phyloP scores from a whole-genome alignment of 2,797 vertebrate genomes.

The Borostomias antarcticus region DNA sequence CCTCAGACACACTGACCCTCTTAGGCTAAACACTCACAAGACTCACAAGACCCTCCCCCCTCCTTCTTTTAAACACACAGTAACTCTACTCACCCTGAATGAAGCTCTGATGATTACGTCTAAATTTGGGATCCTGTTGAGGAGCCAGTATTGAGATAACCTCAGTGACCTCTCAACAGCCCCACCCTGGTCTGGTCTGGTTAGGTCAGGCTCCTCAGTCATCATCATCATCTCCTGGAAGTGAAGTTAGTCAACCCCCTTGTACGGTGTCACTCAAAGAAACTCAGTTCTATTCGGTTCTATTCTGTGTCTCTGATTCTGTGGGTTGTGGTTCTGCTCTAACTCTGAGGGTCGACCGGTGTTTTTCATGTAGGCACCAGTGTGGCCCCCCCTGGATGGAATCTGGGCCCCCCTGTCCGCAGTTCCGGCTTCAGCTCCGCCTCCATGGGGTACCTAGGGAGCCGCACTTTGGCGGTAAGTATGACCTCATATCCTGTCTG shows the following conservation, averaged over 20 bases:
- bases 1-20: constrained; percentile 26
- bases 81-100: constrained; percentile 36
- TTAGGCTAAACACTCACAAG: no score
- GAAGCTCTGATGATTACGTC: no score
- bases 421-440: constrained; percentile 74
- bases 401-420: neutral
- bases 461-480: constrained; percentile 75
- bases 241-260: no score
- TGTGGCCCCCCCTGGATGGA: neutral
- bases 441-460: constrained; percentile 70
- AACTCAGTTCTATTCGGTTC: no score
- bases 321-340: no score
- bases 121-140: no score
- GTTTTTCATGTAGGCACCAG: neutral
- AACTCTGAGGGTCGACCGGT: neutral
- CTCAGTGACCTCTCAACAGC: neutral
- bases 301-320: no score
- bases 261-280: no score
- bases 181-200: neutral
- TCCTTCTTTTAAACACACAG: constrained; percentile 22
- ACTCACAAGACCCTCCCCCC: neutral
- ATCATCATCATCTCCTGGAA: no score
- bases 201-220: neutral
- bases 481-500: constrained; percentile 8
- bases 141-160: no score